Evolutionary conservation across 2,888 invertebrate genomes (phyloP), one percentile per base, ranked within the genome.

Genomic region (Pachycephus smyrnensis): DNA sequence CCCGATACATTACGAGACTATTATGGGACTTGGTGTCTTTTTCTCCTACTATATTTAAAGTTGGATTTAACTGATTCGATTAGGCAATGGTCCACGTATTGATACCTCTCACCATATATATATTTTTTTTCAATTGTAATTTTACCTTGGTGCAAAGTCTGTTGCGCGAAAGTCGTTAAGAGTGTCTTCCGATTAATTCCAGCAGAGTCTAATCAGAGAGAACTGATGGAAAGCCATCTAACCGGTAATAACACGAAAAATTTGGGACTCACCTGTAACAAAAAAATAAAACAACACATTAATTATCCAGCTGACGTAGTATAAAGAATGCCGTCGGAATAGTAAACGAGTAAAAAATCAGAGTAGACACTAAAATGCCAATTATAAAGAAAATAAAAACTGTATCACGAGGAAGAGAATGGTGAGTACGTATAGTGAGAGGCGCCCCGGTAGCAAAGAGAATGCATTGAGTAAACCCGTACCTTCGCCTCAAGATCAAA

Each of bases 401-500:
- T 55, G 55, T 55, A 55, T 55, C 55, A 23, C 55, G 55, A 55
- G 71, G 71, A 71, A 71, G 71, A 71, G 35, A 71, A 71, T 15
- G 31, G 71, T 23, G 71, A 32, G 35, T 15, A 15, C 30, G 71
- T 71, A 32, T 23, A 31, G 71, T 23, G 35, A 71, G 71, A 71
- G 31, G 71, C 55, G 55, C 55, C 23, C 55, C 55, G 55, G 55
- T 55, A 55, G 31, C 71, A 71, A 71, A 71, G 71, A 71, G 71
- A 71, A 71, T 71, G 83, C 79, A 77, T 82, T 82, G 84, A 85
- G 85, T 80, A 82, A 84, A 82, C 81, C 23, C 55, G 82, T 81
- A 77, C 79, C 80, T 84, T 83, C 80, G 81, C 76, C 77, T 83
- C 80, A 81, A 85, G 84, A 87, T 86, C 84, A 84, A 87, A 85